Conservation (phyloP, 2,888 invertebrate species). For the Pseudococcus jackbeardsleyi region DNA sequence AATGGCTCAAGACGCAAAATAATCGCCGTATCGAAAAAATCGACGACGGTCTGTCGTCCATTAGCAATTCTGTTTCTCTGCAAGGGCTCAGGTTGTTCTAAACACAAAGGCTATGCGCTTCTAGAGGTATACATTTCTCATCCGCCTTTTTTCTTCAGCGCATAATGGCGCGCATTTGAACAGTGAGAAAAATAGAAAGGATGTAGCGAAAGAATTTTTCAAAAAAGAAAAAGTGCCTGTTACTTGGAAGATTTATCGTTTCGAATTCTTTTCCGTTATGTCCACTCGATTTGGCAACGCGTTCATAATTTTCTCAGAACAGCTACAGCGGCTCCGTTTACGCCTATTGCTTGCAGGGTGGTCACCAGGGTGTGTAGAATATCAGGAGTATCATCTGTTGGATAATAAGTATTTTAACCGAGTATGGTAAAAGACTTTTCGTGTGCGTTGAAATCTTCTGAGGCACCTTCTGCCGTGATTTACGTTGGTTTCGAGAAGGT, state of each 20-base stretch:
- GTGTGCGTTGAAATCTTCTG: neutral
- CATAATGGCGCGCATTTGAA: neutral
- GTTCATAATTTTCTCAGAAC: conserved; percentile 20
- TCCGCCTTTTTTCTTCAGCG: neutral
- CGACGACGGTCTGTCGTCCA: neutral
- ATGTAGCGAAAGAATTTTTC: neutral
- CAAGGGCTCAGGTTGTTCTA: neutral
- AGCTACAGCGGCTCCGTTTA: neutral
- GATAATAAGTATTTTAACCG: neutral
- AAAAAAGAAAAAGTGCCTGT: conserved; percentile 10
- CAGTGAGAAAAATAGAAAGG: neutral
- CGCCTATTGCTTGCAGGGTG: neutral
- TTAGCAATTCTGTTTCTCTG: neutral
- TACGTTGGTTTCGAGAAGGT: neutral
- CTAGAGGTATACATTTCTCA: neutral
- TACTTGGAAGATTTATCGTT: conserved; percentile 33
- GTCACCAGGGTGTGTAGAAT: neutral
- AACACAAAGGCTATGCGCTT: neutral
- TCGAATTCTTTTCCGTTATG: conserved; percentile 2
- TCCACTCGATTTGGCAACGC: conserved; percentile 33
- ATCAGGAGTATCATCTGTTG: neutral
- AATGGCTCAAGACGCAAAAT: too few species aligned
- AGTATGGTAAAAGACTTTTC: neutral
- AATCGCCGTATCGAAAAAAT: conserved; percentile 7
- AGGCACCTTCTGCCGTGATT: neutral